Conservation (phyloP, 2,113 vertebrate species). For the Pipa parva region DNA sequence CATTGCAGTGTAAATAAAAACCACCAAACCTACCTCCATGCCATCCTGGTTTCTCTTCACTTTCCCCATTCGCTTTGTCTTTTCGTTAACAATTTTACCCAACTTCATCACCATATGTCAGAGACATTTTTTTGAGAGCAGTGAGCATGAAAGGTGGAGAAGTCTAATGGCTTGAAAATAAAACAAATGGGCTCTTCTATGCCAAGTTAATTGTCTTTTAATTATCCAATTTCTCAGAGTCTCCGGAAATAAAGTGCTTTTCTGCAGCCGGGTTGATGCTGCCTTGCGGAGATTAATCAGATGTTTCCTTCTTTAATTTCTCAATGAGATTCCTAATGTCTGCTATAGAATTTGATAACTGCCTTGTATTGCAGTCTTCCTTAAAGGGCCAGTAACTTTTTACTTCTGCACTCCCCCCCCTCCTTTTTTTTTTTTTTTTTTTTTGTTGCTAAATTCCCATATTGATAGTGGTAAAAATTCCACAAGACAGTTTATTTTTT, state of each 20-base stretch:
- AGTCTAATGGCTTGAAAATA: conserved; percentile 14
- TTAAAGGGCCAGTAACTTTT: too few relatives aligned
- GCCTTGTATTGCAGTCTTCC: not conserved
- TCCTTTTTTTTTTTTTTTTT: conserved; percentile 2
- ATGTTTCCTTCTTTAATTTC: conserved; percentile 11
- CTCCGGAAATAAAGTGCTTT: conserved; percentile 4
- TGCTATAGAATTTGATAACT: not conserved
- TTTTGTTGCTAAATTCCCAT: too few relatives aligned
- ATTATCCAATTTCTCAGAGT: conserved; percentile 32
- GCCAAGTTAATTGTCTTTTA: conserved; percentile 32
- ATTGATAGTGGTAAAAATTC: too few relatives aligned
- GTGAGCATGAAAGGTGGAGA: conserved; percentile 22
- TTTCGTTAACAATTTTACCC: conserved; percentile 12
- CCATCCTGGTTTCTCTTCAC: too few relatives aligned
- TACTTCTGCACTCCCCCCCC: not conserved
- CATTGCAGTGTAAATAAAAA: too few relatives aligned
- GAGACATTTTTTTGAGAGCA: conserved; percentile 12
- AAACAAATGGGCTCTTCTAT: conserved; percentile 25
- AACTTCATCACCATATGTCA: conserved; percentile 13
- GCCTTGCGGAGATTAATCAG: not conserved
- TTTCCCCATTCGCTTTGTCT: conserved; percentile 22
- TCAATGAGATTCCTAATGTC: not conserved
- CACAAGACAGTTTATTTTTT: too few relatives aligned
- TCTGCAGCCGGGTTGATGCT: not conserved
- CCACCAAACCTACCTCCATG: too few relatives aligned